Base-by-base conservation (phyloP, 2,113 vertebrate species). In the Aphyosemion australe region DNA sequence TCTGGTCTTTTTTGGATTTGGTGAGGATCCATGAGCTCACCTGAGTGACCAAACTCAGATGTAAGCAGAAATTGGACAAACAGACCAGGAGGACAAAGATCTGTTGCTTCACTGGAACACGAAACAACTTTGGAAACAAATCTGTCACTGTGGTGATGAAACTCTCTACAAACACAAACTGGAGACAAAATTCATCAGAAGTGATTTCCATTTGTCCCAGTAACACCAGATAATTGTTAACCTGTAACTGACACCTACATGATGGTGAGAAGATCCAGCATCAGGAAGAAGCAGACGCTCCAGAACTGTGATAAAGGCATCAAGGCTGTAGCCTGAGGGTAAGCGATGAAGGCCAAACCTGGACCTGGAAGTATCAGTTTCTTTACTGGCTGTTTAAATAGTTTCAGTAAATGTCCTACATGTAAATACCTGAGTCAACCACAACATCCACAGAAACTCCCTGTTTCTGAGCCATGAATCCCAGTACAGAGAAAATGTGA, bases 291-390 rank as follows among this genome's bases (percentile, higher is more conserved):
- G 43, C 79, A 87, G 53, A 58, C 52, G 1, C 74, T 76, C 90
- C 90, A 92, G n/a, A 92, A 65, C 57, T 92, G 89, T 16, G 91
- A 82, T 0, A 88, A 12, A 26, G 88, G 89, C 82, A 91, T 91
- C 85, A 89, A 69, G 12, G 89, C 85, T 43, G 85, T 70, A 2
- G 90, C 90, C 66, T 90, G 88, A 55, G 91, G 89, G 37, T 90
- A 91, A 8, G 75, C 72, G 14, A 89, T 83, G 50, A 92, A 92
- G 21, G 79, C 88, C 79, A 92, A 45, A 20, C 91, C 84, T 53
- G 91, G 91, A 67, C 91, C 91, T 92, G 56, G 19, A 26, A 26
- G 26, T 2, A 42, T 42, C 41, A 42, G 41, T 5, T 42, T 12
- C 37, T 10, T 39, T 39, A 2, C 2, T 12, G 26, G 26, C 26